These are phyloP conservation scores for Chiloscyllium plagiosum DNA, from an alignment of 2,113 vertebrate species.

Conservation along the genomic window DNA sequence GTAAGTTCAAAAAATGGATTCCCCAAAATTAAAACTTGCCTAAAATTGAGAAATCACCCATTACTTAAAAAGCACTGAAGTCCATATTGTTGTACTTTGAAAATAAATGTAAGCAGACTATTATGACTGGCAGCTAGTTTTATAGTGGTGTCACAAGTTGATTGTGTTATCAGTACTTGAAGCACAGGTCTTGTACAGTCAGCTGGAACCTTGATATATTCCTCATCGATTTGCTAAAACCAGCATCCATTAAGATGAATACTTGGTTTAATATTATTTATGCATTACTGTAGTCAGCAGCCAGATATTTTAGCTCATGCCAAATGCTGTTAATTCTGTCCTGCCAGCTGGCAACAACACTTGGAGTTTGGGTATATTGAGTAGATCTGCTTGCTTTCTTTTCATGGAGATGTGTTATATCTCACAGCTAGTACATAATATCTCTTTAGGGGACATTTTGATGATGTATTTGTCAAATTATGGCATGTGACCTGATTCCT, in stretches of 20 bases:
- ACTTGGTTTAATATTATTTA: background rate
- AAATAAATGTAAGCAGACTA: background rate
- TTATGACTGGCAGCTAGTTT: background rate
- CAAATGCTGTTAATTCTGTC: too few relatives aligned
- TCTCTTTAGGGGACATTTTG: too few relatives aligned
- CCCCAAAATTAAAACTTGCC: background rate
- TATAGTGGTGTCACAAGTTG: background rate
- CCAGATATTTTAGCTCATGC: background rate
- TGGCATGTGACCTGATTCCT: too few relatives aligned
- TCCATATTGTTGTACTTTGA: background rate
- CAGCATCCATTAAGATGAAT: background rate
- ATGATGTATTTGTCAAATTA: too few relatives aligned
- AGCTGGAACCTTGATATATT: background rate
- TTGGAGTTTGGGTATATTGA: background rate
- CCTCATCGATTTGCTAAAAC: background rate
- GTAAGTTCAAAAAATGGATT: background rate
- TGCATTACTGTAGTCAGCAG: background rate
- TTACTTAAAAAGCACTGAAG: background rate
- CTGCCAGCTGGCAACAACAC: background rate
- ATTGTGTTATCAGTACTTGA: background rate
- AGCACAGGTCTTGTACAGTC: background rate
- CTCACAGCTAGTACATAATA: too few relatives aligned
- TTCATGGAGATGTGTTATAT: background rate
- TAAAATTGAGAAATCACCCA: background rate
- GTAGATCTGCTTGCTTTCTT: background rate